phyloP scores from a whole-genome alignment of 2,797 vertebrate species.

The Rousettus madagascariensis region DNA sequence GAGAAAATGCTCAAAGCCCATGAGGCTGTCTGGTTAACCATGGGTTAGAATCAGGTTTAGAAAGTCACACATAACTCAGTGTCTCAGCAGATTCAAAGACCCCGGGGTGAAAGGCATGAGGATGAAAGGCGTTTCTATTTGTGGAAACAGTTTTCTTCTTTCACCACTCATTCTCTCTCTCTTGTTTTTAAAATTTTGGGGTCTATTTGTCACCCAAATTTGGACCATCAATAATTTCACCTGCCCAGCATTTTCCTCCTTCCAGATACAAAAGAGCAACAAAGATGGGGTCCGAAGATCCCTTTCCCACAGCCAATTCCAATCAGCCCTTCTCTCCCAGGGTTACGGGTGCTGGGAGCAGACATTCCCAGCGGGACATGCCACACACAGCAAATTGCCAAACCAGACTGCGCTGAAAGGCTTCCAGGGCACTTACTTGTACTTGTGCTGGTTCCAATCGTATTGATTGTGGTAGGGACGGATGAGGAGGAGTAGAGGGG shows the following conservation, averaged over 20 bases:
- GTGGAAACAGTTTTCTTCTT: conserved; percentile 52
- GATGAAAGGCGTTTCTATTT: conserved; percentile 43
- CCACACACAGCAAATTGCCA: conserved; percentile 48
- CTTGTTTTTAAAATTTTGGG: not conserved
- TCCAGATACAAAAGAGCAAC: conserved; percentile 27
- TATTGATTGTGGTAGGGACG: conserved; percentile 96
- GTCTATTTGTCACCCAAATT: conserved; percentile 37
- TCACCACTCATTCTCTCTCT: not conserved
- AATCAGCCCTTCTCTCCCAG: conserved; percentile 52
- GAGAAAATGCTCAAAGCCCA: conserved; percentile 37
- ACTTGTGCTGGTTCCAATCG: conserved; percentile 94
- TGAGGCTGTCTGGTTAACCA: conserved; percentile 55
- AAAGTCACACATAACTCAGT: conserved; percentile 29
- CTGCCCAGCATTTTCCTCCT: conserved; percentile 46
- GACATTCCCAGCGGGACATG: conserved; percentile 10
- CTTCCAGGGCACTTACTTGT: conserved; percentile 87
- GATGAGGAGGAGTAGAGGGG: conserved; percentile 97
- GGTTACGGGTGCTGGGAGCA: conserved; percentile 53
- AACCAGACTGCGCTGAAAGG: not conserved
- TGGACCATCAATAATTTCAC: conserved; percentile 55
- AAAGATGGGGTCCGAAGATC: not conserved
- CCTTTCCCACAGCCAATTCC: conserved; percentile 60
- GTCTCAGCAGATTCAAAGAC: conserved; percentile 48
- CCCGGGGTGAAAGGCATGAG: conserved; percentile 13
- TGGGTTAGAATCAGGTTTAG: conserved; percentile 63